A percentile compares a stretch with the other conserved stretches of the same genome.
Conservation (phyloP, 1,140 invertebrate genomes). For the Pemphigus obesinymphae region DNA sequence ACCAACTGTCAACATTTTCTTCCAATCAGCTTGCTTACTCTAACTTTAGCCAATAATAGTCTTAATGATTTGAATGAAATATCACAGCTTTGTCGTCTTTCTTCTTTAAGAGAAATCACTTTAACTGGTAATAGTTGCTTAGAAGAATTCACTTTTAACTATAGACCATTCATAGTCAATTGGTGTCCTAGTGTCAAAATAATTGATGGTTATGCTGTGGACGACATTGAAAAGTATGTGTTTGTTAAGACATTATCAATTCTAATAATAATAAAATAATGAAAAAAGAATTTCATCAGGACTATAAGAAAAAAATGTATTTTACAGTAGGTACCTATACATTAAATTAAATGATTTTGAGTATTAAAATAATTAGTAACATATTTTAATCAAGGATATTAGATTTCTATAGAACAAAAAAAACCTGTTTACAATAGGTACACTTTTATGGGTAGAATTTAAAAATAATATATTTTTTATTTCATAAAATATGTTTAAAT, state of each 20-base stretch:
- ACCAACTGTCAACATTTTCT: slow-evolving; percentile 76
- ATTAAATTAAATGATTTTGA: no score
- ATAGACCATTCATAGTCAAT: slow-evolving; percentile 86
- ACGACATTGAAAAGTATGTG: slow-evolving; percentile 78
- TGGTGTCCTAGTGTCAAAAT: slow-evolving; percentile 84
- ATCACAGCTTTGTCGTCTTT: slow-evolving; percentile 70
- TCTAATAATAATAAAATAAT: background rate
- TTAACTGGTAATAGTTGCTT: slow-evolving; percentile 84
- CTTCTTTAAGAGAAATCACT: slow-evolving; percentile 71
- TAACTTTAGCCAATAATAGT: slow-evolving; percentile 79
- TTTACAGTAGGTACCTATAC: no score
- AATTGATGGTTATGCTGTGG: slow-evolving; percentile 82
- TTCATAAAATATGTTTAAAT: no score
- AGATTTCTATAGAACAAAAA: no score
- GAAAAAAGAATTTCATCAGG: no score
- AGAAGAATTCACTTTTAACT: slow-evolving; percentile 69
- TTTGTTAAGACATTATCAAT: background rate
- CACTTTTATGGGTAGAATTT: no score
- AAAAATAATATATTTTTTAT: no score
- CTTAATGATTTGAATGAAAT: slow-evolving; percentile 83
- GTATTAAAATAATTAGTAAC: no score
- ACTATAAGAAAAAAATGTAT: no score
- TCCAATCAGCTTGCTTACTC: slow-evolving; percentile 65
- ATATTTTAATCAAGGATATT: no score
- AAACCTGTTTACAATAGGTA: no score